These are phyloP conservation scores for Gobio gobio DNA, from an alignment of 2,113 vertebrate species.

Conservation along the genomic window DNA sequence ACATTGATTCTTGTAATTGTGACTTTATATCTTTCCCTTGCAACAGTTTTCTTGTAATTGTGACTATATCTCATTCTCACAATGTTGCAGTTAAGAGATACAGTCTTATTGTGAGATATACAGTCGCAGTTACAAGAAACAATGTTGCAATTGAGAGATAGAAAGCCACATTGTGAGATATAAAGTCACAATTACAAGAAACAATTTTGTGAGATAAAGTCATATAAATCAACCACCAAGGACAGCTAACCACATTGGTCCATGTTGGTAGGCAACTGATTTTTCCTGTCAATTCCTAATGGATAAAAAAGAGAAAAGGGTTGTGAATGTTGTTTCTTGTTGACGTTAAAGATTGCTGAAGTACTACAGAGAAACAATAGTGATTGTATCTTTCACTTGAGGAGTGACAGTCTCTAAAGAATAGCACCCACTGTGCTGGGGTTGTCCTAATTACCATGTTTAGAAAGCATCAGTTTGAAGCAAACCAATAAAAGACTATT, in stretches of 20 bases:
- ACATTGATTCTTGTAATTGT: neutral
- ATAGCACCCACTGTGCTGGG: neutral
- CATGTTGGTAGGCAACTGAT: neutral
- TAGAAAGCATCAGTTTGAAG: constrained; percentile 60
- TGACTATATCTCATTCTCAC: too few relatives aligned
- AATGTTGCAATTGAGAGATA: too few relatives aligned
- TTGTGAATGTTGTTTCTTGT: constrained; percentile 25
- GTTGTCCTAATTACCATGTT: constrained; percentile 61
- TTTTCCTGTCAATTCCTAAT: neutral
- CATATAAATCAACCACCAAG: neutral
- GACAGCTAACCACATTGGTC: neutral
- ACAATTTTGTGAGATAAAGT: neutral
- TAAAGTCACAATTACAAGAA: too few relatives aligned
- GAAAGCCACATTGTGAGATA: too few relatives aligned
- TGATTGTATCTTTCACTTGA: neutral
- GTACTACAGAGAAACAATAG: neutral
- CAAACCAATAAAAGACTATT: constrained; percentile 55
- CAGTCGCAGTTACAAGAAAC: too few relatives aligned
- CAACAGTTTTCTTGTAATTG: too few relatives aligned
- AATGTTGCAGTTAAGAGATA: too few relatives aligned
- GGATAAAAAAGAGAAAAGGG: neutral
- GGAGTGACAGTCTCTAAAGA: neutral
- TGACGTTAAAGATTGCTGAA: neutral
- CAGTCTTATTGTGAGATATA: too few relatives aligned
- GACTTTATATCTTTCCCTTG: too few relatives aligned